Percentiles rank a stretch among this genome's conserved stretches.
These are phyloP conservation scores for Novumbra hubbsi DNA, from an alignment of 2,797 vertebrate genomes.

Conservation along the genomic window DNA sequence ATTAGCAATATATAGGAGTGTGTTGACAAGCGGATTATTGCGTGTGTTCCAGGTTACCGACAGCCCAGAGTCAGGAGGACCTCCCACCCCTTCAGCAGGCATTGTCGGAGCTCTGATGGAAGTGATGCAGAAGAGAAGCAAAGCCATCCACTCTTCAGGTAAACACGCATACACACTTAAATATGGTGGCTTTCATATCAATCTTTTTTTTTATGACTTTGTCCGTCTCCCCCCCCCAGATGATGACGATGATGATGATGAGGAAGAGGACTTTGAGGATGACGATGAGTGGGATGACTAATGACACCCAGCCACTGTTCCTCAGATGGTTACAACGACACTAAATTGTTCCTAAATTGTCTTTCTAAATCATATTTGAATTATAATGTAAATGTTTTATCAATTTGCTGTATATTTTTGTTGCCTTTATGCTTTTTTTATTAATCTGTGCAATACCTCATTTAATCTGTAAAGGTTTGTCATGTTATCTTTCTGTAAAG, in stretches of 20 bases:
- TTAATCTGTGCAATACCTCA: constrained; percentile 99
- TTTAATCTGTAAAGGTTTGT: constrained; percentile 92
- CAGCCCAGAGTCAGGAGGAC: constrained; percentile 73
- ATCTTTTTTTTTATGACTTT: not conserved
- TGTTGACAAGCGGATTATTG: not conserved
- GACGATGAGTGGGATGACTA: constrained; percentile 99
- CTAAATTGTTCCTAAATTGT: constrained; percentile 80
- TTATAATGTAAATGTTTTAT: constrained; percentile 94
- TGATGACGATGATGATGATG: constrained; percentile 95
- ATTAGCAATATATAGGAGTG: not conserved
- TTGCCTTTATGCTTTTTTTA: constrained; percentile 86
- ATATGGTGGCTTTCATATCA: not conserved
- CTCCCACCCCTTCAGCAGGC: constrained; percentile 82
- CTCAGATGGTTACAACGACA: constrained; percentile 81
- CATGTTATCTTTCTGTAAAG: constrained; percentile 58
- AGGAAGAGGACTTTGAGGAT: constrained; percentile 96
- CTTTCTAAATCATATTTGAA: constrained; percentile 85
- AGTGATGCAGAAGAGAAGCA: constrained; percentile 98
- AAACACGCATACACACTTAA: constrained; percentile 12
- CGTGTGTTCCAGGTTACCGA: constrained; percentile 80
- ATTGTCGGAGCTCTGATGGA: constrained; percentile 97
- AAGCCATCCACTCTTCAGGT: constrained; percentile 99
- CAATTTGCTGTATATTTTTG: constrained; percentile 96
- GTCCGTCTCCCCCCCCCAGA: constrained; percentile 72
- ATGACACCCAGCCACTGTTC: constrained; percentile 55